Conservation (phyloP, 2,797 vertebrate genomes). For the Florisuga fusca region DNA sequence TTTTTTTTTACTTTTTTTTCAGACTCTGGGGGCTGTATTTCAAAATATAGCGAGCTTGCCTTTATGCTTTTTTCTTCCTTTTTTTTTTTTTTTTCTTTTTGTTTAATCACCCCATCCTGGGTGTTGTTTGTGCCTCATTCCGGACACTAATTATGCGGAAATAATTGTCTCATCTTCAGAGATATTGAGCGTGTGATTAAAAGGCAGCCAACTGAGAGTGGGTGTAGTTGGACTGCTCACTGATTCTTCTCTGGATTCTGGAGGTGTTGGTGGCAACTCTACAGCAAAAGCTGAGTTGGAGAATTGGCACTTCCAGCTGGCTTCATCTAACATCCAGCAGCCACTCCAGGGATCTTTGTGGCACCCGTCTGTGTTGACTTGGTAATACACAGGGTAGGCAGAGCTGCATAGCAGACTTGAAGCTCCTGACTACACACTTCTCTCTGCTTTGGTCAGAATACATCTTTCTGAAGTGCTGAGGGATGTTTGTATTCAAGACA, state of each 20-base stretch:
- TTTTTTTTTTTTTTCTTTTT: not conserved
- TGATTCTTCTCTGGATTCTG: not conserved
- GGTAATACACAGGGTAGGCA: not conserved
- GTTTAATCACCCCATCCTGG: not conserved
- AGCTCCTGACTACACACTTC: not conserved
- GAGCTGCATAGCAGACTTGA: rapidly evolving
- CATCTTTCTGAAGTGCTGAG: not conserved
- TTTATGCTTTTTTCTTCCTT: not conserved
- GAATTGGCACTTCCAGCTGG: not conserved
- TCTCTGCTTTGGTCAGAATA: not conserved
- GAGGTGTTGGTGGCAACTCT: constrained; percentile 32
- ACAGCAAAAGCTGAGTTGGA: not conserved
- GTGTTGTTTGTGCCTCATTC: constrained; percentile 50
- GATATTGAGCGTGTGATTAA: constrained; percentile 64
- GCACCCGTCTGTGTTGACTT: not conserved
- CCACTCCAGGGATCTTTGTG: not conserved
- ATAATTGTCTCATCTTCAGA: constrained; percentile 59
- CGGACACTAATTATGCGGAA: constrained; percentile 55
- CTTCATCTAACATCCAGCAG: not conserved
- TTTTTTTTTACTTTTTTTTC: not conserved
- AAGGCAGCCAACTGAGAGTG: constrained; percentile 49
- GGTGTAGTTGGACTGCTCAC: constrained; percentile 25
- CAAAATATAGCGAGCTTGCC: not conserved
- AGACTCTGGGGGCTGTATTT: not conserved
- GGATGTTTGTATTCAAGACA: not conserved